phyloP scores from a whole-genome alignment of 2,113 vertebrate species.

The Ceyx melanurus region DNA sequence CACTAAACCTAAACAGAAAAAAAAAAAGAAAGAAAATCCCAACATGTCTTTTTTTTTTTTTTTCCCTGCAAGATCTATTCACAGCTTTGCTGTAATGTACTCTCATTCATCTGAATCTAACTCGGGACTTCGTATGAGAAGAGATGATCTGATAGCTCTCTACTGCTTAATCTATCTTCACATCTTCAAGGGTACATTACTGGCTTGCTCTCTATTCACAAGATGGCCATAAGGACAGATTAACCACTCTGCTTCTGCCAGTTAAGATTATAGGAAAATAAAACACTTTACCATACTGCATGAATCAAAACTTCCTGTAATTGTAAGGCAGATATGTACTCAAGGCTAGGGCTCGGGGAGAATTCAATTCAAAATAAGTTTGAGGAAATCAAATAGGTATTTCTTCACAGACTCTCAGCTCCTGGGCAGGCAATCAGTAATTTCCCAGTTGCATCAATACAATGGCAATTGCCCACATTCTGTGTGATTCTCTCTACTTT shows the following conservation, averaged over 20 bases:
- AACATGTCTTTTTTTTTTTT: background rate
- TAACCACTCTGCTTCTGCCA: background rate
- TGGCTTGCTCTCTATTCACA: background rate
- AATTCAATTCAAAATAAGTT: background rate
- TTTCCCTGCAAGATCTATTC: background rate
- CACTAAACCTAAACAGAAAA: background rate
- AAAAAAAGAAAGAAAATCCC: too few relatives aligned
- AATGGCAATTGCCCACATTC: background rate
- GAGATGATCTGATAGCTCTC: background rate
- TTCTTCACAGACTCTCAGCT: background rate
- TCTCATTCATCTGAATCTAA: background rate
- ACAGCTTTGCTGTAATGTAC: background rate
- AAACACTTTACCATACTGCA: background rate
- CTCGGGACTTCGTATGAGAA: background rate
- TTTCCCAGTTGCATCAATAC: background rate
- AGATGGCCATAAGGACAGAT: background rate
- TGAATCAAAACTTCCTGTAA: background rate
- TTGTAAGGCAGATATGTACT: background rate
- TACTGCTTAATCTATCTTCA: background rate
- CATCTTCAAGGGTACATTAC: background rate
- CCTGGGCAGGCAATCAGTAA: background rate
- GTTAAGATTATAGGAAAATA: background rate
- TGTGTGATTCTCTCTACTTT: accelerated
- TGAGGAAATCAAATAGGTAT: background rate
- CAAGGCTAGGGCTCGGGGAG: background rate